Evolutionary conservation across 1,140 invertebrate species (phyloP).

Genomic region (Drosophila pruinosa): DNA sequence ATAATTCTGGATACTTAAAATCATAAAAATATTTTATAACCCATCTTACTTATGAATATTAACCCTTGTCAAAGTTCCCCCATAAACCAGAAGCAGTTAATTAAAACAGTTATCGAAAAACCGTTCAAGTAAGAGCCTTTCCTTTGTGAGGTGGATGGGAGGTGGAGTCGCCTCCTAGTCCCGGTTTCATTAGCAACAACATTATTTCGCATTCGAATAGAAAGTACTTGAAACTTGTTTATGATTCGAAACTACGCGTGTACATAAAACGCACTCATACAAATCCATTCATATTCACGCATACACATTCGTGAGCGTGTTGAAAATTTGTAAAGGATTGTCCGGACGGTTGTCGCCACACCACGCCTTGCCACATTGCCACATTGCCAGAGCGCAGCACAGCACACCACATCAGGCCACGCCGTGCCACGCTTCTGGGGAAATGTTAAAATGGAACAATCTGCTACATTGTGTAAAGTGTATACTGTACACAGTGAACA

Average conservation of each 20-base stretch:
- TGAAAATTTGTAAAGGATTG: constrained; percentile 71
- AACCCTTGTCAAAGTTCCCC: background rate
- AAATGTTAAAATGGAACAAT: constrained; percentile 72
- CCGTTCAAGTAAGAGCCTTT: background rate
- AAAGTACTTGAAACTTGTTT: constrained; percentile 17
- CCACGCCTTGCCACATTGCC: background rate
- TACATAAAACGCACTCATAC: constrained; percentile 34
- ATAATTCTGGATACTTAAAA: too few relatives aligned
- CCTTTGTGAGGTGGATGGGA: too few relatives aligned
- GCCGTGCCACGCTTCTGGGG: constrained; percentile 54
- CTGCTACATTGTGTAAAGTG: constrained; percentile 75
- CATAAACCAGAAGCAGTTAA: background rate
- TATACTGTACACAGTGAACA: constrained; percentile 21
- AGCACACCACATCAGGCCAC: background rate
- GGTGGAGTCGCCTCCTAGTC: background rate
- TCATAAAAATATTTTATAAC: background rate
- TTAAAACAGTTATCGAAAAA: constrained; percentile 1
- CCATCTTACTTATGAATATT: background rate
- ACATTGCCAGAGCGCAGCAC: too few relatives aligned
- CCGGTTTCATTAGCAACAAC: constrained; percentile 2
- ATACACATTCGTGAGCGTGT: constrained; percentile 14
- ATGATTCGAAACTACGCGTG: constrained; percentile 13
- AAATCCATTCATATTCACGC: constrained; percentile 20
- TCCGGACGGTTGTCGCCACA: constrained; percentile 1
- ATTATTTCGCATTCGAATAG: constrained; percentile 6